Conservation (phyloP, 1,140 invertebrate species). For the Harlomillsia oculata region DNA sequence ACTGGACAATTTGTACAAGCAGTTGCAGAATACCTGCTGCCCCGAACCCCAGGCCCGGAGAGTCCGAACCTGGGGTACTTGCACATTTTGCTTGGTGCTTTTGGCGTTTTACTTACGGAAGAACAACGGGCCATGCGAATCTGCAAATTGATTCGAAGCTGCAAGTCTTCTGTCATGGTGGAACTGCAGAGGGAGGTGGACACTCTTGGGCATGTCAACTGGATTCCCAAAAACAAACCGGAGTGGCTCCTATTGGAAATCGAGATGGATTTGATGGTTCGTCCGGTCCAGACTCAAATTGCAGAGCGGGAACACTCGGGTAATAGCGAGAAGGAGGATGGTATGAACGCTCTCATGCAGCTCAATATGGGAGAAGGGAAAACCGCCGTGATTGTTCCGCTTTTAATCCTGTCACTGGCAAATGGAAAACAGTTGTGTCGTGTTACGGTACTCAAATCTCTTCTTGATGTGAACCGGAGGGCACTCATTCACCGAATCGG, state of each 20-base stretch:
- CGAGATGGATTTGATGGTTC: conserved; percentile 18
- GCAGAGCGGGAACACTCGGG: background rate
- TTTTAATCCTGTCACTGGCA: conserved; percentile 8
- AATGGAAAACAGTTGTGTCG: conserved; percentile 10
- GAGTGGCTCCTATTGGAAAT: conserved; percentile 28
- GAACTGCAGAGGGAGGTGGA: conserved; percentile 1
- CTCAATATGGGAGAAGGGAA: conserved; percentile 33
- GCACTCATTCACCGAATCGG: conserved; percentile 9
- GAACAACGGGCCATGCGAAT: background rate
- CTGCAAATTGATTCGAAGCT: background rate
- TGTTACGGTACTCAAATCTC: conserved; percentile 18
- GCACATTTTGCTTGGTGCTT: background rate
- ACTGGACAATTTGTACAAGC: too few species aligned
- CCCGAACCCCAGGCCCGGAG: too few species aligned
- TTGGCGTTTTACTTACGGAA: background rate
- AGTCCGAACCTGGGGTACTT: background rate
- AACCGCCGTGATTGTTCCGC: conserved; percentile 25
- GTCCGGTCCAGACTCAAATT: conserved; percentile 17
- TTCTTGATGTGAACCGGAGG: conserved; percentile 10
- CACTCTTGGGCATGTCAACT: background rate
- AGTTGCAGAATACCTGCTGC: too few species aligned
- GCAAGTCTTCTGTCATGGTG: background rate
- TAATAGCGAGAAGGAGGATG: background rate
- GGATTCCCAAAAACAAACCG: conserved; percentile 10
- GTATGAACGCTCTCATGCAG: conserved; percentile 18